Percentiles rank a stretch among this genome's conserved stretches.
phyloP scores from a whole-genome alignment of 2,113 vertebrate species.

The Chascanopsetta lugubris region DNA sequence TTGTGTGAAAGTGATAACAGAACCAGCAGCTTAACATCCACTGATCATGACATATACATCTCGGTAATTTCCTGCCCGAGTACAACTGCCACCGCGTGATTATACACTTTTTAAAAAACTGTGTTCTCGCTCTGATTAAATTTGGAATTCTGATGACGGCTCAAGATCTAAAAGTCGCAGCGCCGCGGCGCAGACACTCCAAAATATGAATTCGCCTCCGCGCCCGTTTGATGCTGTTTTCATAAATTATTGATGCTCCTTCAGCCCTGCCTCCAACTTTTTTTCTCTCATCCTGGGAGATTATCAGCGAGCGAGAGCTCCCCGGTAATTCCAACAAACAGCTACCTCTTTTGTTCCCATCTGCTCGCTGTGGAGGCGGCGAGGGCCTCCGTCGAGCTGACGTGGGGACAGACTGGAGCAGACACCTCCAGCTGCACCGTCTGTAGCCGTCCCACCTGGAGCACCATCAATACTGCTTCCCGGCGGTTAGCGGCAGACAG shows the following conservation, averaged over 20 bases:
- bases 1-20: conserved; percentile 29
- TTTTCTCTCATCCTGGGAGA: conserved; percentile 60
- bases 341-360: conserved; percentile 69
- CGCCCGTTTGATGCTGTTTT: conserved; percentile 65
- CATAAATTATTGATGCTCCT: conserved; percentile 73
- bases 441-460: conserved; percentile 57
- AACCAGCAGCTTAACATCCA: conserved; percentile 10
- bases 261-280: conserved; percentile 28
- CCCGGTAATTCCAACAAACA: conserved; percentile 73
- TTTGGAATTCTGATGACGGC: conserved; percentile 18
- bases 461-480: conserved; percentile 21
- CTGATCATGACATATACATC: conserved; percentile 1
- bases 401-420: conserved; percentile 63
- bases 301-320: conserved; percentile 66
- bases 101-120: conserved; percentile 28
- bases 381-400: conserved; percentile 54
- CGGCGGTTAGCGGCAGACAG: conserved; percentile 22
- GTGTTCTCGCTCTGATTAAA: conserved; percentile 14
- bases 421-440: conserved; percentile 66
- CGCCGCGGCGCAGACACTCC: background rate
- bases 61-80: conserved; percentile 9
- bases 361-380: conserved; percentile 20
- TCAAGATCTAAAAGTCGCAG: conserved; percentile 29
- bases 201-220: conserved; percentile 25
- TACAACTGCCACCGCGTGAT: conserved; percentile 4